phyloP scores from a whole-genome alignment of 2,888 invertebrate species.

The Sturmia bella region DNA sequence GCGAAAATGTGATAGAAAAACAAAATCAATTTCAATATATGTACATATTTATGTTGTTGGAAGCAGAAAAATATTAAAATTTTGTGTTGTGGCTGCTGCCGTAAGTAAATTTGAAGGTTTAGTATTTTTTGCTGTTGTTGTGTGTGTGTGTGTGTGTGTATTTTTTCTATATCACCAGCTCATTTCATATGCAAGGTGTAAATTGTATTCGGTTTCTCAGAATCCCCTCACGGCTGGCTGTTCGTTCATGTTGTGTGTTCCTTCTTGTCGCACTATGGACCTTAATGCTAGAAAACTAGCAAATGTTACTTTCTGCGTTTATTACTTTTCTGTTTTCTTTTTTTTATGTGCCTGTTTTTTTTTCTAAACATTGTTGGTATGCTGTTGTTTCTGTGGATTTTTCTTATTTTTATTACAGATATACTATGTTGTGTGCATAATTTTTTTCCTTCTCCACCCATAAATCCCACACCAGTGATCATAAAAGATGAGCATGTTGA shows the following conservation, averaged over 20 bases:
- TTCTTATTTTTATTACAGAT: constrained; percentile 29
- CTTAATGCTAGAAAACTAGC: constrained; percentile 13
- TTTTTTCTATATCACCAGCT: constrained; percentile 38
- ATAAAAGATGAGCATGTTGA: constrained; percentile 60
- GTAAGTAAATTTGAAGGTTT: constrained; percentile 31
- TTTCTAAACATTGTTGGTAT: constrained; percentile 24
- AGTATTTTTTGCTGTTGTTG: not conserved
- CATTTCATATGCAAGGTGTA: constrained; percentile 67
- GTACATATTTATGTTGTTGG: constrained; percentile 20
- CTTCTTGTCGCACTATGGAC: constrained; percentile 44
- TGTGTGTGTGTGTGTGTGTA: not conserved
- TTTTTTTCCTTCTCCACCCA: constrained; percentile 38
- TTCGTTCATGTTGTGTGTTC: constrained; percentile 10
- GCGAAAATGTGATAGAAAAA: not conserved
- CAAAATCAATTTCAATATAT: constrained; percentile 35
- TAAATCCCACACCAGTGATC: constrained; percentile 61
- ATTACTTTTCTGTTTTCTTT: constrained; percentile 24
- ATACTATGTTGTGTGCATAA: not conserved
- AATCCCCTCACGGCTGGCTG: not conserved
- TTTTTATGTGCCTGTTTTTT: constrained; percentile 1
- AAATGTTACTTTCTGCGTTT: constrained; percentile 1
- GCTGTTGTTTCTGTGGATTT: constrained; percentile 23
- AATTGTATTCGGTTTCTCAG: constrained; percentile 51
- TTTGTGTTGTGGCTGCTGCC: constrained; percentile 7
- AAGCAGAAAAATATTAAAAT: constrained; percentile 9